Conservation (phyloP, 2,797 vertebrate genomes). For the Xiphophorus birchmanni region DNA sequence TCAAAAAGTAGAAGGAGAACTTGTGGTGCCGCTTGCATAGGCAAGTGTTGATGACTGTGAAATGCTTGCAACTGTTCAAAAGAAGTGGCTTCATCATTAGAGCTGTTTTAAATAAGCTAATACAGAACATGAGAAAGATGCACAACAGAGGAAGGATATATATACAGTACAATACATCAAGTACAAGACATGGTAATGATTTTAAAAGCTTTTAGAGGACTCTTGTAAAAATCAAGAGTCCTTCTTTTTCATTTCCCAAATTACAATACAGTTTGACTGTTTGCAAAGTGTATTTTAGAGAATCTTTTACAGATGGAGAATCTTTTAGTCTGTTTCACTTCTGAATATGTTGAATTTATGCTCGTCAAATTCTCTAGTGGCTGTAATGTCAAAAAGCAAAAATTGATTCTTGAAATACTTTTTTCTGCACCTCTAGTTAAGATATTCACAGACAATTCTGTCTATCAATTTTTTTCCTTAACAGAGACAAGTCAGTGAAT, state of each 20-base stretch:
- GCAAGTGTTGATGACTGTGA: conserved; percentile 68
- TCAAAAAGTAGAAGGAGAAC: conserved; percentile 34
- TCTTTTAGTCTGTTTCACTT: neutral
- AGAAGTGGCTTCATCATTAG: conserved; percentile 34
- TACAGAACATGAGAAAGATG: conserved; percentile 13
- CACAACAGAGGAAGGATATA: neutral
- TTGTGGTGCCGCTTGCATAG: conserved; percentile 18
- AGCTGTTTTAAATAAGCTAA: conserved; percentile 35
- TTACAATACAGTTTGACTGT: neutral
- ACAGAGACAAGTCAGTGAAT: too few species aligned
- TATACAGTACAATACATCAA: neutral
- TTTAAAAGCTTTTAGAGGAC: neutral
- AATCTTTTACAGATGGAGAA: neutral
- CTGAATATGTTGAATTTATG: neutral
- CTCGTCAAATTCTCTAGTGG: neutral
- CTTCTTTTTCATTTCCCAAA: neutral
- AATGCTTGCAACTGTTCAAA: conserved; percentile 41
- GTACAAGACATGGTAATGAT: neutral
- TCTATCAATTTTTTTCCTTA: too few species aligned
- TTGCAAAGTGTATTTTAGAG: neutral
- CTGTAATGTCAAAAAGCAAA: neutral
- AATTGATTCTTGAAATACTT: too few species aligned
- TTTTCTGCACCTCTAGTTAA: too few species aligned
- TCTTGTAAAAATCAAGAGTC: neutral
- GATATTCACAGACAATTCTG: too few species aligned